These are phyloP conservation scores for Lithophane leautieri DNA, from an alignment of 2,888 invertebrate species.

Conservation along the genomic window DNA sequence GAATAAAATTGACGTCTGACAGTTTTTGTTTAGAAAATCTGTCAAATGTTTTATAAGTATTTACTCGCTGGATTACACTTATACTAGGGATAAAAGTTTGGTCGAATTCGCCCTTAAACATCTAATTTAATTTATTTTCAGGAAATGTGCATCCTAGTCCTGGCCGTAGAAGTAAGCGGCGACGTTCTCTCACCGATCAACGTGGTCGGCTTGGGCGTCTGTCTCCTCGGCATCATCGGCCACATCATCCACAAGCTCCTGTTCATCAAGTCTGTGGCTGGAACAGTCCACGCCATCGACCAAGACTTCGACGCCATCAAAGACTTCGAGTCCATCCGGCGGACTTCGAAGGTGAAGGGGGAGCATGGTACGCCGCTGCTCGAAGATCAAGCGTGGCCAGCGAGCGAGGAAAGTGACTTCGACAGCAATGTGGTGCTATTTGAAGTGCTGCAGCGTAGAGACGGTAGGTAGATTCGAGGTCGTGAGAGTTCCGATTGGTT, in stretches of 20 bases:
- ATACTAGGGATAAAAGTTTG: no score
- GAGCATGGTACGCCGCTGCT: constrained; percentile 81
- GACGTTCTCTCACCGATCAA: constrained; percentile 96
- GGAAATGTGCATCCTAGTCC: constrained; percentile 97
- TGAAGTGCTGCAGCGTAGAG: constrained; percentile 90
- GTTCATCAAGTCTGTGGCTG: constrained; percentile 79
- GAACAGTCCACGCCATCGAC: constrained; percentile 77
- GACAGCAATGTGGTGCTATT: constrained; percentile 90
- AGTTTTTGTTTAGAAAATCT: no score
- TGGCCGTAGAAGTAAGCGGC: constrained; percentile 96
- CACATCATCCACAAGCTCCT: constrained; percentile 94
- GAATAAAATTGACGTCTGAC: no score
- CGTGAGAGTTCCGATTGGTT: constrained; percentile 59
- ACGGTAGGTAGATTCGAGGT: constrained; percentile 71
- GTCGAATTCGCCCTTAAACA: background rate
- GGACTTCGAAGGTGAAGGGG: constrained; percentile 67
- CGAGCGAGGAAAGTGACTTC: constrained; percentile 84
- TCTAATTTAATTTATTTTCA: constrained; percentile 81
- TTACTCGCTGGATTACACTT: no score
- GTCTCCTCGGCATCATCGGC: constrained; percentile 96
- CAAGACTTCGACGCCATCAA: constrained; percentile 63
- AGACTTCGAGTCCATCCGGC: constrained; percentile 69
- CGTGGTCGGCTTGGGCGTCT: constrained; percentile 95
- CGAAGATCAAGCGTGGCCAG: constrained; percentile 76
- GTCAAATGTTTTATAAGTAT: no score